A percentile compares a stretch with the other conserved stretches of the same genome.
These are phyloP conservation scores for Erpornis zantholeuca DNA, from an alignment of 2,113 vertebrate species.

Conservation along the genomic window DNA sequence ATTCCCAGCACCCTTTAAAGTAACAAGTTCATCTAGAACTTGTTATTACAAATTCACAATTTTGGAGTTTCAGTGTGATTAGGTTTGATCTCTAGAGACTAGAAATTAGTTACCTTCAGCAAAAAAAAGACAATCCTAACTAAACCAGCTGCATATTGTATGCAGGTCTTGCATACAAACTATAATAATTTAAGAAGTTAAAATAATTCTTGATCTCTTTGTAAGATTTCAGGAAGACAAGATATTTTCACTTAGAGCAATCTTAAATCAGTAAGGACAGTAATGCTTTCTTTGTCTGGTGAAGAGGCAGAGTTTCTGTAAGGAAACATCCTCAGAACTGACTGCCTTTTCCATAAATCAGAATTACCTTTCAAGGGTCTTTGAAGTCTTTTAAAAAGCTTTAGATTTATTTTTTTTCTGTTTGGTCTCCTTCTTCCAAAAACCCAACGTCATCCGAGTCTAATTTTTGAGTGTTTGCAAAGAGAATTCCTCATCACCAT, in stretches of 20 bases:
- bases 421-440: neutral
- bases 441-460: fast-evolving
- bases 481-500: neutral
- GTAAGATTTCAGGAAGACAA: neutral
- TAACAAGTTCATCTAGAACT: neutral
- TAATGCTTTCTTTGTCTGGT: neutral
- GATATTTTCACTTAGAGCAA: neutral
- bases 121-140: neutral
- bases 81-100: neutral
- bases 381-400: neutral
- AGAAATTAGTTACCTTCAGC: neutral
- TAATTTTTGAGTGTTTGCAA: neutral
- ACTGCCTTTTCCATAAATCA: neutral
- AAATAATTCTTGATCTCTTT: neutral
- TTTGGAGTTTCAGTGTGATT: neutral
- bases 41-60: neutral
- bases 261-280: neutral
- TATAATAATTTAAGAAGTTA: neutral
- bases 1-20: neutral
- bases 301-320: neutral
- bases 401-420: neutral
- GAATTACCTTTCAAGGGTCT: neutral
- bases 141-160: neutral
- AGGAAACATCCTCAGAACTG: neutral
- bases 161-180: neutral